These are phyloP conservation scores for Pegoplata infirma DNA, from an alignment of 2,888 invertebrate genomes.

Conservation along the genomic window DNA sequence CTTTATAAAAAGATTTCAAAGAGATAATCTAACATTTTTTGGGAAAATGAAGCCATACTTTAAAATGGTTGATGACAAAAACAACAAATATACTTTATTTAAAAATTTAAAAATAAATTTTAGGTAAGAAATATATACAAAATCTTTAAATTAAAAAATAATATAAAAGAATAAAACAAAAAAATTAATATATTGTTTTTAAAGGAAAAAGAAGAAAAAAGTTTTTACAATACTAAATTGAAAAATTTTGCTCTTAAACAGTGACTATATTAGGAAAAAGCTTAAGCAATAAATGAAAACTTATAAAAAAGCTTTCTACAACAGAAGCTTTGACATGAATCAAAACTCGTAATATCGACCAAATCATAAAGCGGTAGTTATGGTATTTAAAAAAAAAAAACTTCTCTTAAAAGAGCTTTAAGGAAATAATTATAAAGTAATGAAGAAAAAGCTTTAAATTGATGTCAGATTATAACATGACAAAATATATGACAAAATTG, in stretches of 20 bases:
- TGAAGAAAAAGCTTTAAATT: too few species aligned
- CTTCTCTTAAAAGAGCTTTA: too few species aligned
- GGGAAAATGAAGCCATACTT: slow-evolving; percentile 1
- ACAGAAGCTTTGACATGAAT: too few species aligned
- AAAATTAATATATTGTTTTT: background rate
- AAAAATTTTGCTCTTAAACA: background rate
- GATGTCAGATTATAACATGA: too few species aligned
- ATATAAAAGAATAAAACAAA: background rate
- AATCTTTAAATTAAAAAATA: slow-evolving; percentile 29
- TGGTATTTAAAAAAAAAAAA: too few species aligned
- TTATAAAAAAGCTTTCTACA: too few species aligned
- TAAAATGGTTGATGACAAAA: slow-evolving; percentile 22
- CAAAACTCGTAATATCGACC: too few species aligned
- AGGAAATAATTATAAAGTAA: too few species aligned
- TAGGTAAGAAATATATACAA: slow-evolving; percentile 44
- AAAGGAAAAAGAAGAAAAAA: background rate
- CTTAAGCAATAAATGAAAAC: too few species aligned
- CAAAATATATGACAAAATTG: too few species aligned
- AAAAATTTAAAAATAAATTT: slow-evolving; percentile 13
- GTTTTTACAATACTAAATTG: background rate
- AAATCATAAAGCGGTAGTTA: too few species aligned
- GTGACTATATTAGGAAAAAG: too few species aligned
- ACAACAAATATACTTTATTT: slow-evolving; percentile 36
- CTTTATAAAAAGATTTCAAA: background rate
- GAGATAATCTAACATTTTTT: slow-evolving; percentile 5